Base-by-base conservation (phyloP, 2,113 vertebrate genomes). In the Pedionomus torquatus region DNA sequence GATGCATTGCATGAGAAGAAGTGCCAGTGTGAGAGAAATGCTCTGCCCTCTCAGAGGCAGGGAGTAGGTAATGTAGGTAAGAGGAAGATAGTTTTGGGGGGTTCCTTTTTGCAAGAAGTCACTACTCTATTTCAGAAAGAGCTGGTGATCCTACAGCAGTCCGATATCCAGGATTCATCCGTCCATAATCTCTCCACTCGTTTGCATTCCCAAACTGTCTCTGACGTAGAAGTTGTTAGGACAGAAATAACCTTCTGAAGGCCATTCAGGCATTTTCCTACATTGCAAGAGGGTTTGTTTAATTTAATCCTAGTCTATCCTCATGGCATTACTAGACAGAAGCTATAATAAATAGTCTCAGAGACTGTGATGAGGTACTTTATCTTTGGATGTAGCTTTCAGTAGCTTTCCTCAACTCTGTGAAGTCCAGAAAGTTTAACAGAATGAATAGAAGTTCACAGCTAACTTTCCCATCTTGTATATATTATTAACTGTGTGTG, bases 151-250 rank as follows among this genome's bases (percentile, higher is more conserved):
- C 31, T 74, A 35, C 15, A 76, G 37, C 60, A 41, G 30, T 44
- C 39, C 0, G 0, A 37, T 78, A 54, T 17, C 70, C 74, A 63
- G 69, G 57, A 91, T 84, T 81, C 77, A 63, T 86, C 65, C 70
- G 39, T 88, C 89, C 44, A 60, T 87, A 41, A 82, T 72, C 37
- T 79, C 44, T 71, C 28, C 37, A 49, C 35, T 72, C 57, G 44
- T 61, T 82, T 93, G 44, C 94, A 78, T 87, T 91, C 78, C 82
- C 95, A 85, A 95, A 94, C 90, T 89, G 95, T 76, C 74, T 92
- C 60, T 70, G 54, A 92, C 61, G 48, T 31, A 39, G 55, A 87
- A 48, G 77, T 83, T 54, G 79, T n/a, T 83, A 85, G 55, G 60
- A 64, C 79, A 90, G 61, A 87, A 84, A 70, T 77, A 90, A 93